Conservation (phyloP, 2,113 vertebrate genomes). For the Leuciscus idus region DNA sequence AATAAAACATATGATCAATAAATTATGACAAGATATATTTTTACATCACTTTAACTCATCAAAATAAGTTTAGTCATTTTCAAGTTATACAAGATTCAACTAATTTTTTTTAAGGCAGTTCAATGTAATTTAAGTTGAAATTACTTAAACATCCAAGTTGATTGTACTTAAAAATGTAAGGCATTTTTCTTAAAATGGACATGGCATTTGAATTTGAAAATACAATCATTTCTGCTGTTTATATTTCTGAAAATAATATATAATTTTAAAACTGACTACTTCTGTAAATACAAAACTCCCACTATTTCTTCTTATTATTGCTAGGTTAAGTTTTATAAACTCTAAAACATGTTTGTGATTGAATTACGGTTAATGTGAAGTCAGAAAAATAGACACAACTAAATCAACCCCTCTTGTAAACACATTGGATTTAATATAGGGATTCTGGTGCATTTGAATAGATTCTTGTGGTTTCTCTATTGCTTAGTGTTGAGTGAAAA, state of each 20-base stretch:
- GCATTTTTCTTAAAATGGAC: neutral
- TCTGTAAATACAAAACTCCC: neutral
- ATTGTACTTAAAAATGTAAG: no score
- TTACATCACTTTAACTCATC: no score
- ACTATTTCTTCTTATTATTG: neutral
- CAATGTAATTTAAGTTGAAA: no score
- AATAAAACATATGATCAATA: no score
- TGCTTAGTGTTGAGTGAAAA: neutral
- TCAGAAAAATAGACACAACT: neutral
- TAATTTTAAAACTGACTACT: neutral
- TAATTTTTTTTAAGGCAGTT: no score
- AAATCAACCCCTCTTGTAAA: neutral
- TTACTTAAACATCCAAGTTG: no score
- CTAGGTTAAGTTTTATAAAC: neutral
- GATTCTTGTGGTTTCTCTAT: conserved; percentile 13
- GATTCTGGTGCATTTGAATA: neutral
- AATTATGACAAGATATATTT: no score
- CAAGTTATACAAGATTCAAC: no score
- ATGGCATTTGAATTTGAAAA: neutral
- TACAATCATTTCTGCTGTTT: neutral
- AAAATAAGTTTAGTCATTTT: no score
- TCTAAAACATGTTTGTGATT: no score
- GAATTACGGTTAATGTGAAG: neutral
- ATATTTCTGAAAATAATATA: neutral
- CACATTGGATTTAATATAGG: neutral